These are phyloP conservation scores for Calonectris borealis DNA, from an alignment of 2,113 vertebrate genomes.

Conservation along the genomic window DNA sequence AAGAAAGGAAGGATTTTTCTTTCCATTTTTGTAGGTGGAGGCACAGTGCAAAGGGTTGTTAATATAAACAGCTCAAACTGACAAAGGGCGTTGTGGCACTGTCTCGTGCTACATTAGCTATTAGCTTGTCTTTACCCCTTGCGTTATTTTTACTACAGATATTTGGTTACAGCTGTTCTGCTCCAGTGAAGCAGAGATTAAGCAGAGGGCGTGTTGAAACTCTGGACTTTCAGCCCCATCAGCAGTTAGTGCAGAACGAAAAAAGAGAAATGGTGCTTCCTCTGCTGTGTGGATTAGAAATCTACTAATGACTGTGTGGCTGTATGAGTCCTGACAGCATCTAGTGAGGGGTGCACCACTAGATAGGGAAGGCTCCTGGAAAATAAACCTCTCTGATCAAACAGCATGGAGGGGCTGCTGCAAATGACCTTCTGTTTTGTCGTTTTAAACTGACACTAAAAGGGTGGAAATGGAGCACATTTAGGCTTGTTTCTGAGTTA, in stretches of 20 bases:
- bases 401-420: neutral
- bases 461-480: neutral
- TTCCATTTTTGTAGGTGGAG: neutral
- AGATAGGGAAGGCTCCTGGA: neutral
- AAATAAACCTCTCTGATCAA: neutral
- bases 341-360: neutral
- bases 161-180: conserved; percentile 29
- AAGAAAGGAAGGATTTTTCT: neutral
- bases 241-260: neutral
- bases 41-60: neutral
- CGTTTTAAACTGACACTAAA: neutral
- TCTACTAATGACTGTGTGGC: neutral
- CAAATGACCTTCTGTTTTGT: neutral
- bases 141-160: conserved; percentile 17
- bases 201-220: neutral
- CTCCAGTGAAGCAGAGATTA: conserved; percentile 23
- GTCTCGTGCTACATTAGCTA: neutral
- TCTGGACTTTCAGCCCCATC: neutral
- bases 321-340: neutral
- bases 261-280: conserved; percentile 27
- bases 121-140: neutral
- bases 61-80: neutral
- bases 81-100: neutral
- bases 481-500: neutral
- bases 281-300: neutral